phyloP scores from a whole-genome alignment of 2,888 invertebrate genomes.

The Tenthredo distinguenda region DNA sequence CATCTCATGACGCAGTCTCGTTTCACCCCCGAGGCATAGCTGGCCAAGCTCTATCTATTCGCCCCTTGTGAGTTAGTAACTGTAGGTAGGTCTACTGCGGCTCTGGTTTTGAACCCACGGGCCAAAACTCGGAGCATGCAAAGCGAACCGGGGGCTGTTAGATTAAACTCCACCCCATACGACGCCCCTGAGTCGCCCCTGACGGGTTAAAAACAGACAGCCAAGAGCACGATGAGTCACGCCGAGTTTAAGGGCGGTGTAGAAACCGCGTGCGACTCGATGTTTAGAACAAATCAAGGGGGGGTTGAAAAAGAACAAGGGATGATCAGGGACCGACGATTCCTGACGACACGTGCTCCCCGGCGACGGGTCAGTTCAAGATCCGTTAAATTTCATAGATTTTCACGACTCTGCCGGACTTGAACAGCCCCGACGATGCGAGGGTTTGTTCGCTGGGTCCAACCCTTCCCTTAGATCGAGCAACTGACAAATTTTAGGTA shows the following conservation, averaged over 20 bases:
- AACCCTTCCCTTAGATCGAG: slow-evolving; percentile 55
- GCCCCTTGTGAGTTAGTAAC: slow-evolving; percentile 43
- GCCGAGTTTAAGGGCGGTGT: slow-evolving; percentile 59
- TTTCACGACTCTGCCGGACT: background rate
- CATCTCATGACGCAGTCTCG: background rate
- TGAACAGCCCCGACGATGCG: background rate
- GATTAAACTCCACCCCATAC: slow-evolving; percentile 75
- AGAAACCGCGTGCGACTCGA: slow-evolving; percentile 61
- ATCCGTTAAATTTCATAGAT: background rate
- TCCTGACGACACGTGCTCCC: background rate
- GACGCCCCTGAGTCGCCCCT: slow-evolving; percentile 71
- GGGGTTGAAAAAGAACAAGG: background rate
- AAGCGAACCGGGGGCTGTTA: slow-evolving; percentile 75
- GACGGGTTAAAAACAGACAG: slow-evolving; percentile 74
- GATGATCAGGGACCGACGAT: background rate
- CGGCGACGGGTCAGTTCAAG: background rate
- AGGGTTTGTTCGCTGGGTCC: background rate
- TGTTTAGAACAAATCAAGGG: slow-evolving; percentile 53
- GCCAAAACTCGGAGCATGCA: slow-evolving; percentile 69
- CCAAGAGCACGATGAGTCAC: slow-evolving; percentile 72
- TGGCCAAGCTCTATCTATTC: background rate
- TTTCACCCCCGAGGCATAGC: slow-evolving; percentile 32
- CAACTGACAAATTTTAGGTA: slow-evolving; percentile 68
- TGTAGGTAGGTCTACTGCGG: background rate
- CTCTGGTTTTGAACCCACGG: slow-evolving; percentile 12